Base-by-base conservation (phyloP, 2,888 invertebrate genomes). In the Lysandra coridon region DNA sequence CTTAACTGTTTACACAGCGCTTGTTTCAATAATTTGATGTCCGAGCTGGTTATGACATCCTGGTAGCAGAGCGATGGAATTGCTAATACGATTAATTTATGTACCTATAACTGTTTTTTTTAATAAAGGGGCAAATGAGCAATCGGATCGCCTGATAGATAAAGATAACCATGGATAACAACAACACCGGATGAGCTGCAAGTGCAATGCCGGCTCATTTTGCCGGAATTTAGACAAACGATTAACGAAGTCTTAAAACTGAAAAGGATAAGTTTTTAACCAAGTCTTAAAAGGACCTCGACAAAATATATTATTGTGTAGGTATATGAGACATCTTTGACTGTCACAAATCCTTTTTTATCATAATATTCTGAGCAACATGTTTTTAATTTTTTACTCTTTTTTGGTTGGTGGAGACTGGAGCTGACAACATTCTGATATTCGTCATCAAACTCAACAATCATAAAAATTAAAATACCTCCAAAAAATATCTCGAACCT, bases 11-110 rank as follows among this genome's bases (percentile, higher is more conserved):
- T 14, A 69, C 69, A 14, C 14, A 37, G 69, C 14, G 14, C 10
- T 69, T 69, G 69, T 69, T 69, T 69, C 69, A 69, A 69, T 69
- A 12, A 69, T 33, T 69, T 37, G 4, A 69, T 69, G 33, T 69
- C 1, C 14, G 5, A 69, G 33, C 14, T 69, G 33, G 33, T 30
- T 69, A 37, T 37, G 33, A 69, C 12, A 69, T 69, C 69, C 69
- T 69, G 69, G 69, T 69, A 69, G 69, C 69, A 17, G 23, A 30
- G 12, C 10, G 30, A 33, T 69, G 69, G 64, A 64, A 64, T 64
- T 64, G 64, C 30, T 64, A 23, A 64, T 64, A 12, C 23, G 2
- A 7, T 62, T 6, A 23, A 23, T 3, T 62, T 6, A 44, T 2
- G 44, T 10, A 23, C 23, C 23, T 23, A 44, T 44, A 44, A 7